Conservation (phyloP, 1,140 invertebrate genomes). For the Daktulosphaira vitifoliae region DNA sequence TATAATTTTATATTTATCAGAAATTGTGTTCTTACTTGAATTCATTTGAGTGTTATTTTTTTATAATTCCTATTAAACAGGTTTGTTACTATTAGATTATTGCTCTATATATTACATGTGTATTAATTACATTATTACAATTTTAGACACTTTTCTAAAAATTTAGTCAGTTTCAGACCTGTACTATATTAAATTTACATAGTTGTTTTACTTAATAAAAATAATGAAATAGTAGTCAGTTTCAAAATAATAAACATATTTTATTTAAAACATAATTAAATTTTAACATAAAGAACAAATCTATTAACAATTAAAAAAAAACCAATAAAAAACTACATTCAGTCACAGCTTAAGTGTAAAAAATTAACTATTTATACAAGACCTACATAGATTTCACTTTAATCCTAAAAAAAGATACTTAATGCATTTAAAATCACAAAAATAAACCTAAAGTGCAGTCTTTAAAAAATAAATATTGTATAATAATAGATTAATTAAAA, state of each 20-base stretch:
- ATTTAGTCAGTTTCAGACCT: no score
- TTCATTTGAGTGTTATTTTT: no score
- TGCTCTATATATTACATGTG: no score
- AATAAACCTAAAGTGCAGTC: conserved; percentile 29
- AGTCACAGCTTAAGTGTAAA: conserved; percentile 21
- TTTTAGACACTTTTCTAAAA: no score
- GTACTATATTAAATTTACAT: no score
- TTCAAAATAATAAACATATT: conserved; percentile 11
- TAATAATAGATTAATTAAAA: background rate
- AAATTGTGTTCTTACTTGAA: no score
- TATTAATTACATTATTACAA: no score
- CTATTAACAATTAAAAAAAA: conserved; percentile 26
- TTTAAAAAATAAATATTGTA: conserved; percentile 23
- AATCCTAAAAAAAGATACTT: conserved; percentile 8
- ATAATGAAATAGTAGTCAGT: no score
- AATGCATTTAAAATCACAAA: conserved; percentile 31
- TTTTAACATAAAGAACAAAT: conserved; percentile 10
- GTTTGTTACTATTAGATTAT: no score
- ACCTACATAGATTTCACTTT: background rate
- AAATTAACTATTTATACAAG: background rate
- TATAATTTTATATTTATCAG: no score
- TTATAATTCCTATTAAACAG: no score
- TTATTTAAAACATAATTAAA: conserved; percentile 26
- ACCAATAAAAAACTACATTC: conserved; percentile 17
- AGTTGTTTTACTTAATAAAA: no score